Evolutionary conservation across 1,140 invertebrate species (phyloP).

Genomic region (Lepidurus apus): DNA sequence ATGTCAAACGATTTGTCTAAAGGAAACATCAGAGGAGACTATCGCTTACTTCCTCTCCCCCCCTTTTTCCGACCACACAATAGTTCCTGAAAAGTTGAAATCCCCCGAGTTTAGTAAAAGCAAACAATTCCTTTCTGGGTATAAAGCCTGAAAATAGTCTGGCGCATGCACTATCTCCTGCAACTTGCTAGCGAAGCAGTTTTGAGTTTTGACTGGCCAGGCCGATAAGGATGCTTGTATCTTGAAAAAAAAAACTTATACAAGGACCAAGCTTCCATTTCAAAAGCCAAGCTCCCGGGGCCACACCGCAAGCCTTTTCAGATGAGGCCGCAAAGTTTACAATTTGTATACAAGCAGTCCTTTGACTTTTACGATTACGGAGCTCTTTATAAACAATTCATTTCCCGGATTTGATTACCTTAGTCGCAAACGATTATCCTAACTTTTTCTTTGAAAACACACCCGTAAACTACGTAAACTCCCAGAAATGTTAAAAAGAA

Average conservation of each 20-base stretch:
- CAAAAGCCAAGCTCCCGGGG: too few species aligned
- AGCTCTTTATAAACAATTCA: background rate
- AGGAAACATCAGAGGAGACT: background rate
- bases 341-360: conserved; percentile 12
- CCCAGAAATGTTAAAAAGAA: background rate
- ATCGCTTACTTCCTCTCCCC: background rate
- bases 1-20: conserved; percentile 19
- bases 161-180: too few species aligned
- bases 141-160: background rate
- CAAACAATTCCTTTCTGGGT: background rate
- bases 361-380: conserved; percentile 17
- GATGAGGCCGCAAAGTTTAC: background rate
- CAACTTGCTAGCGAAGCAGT: too few species aligned
- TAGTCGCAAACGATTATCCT: background rate
- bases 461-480: background rate
- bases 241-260: too few species aligned
- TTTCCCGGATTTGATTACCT: background rate
- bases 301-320: too few species aligned
- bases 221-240: too few species aligned
- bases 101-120: background rate
- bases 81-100: background rate
- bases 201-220: too few species aligned
- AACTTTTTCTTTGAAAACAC: background rate
- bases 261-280: too few species aligned
- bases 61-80: conserved; percentile 14